Base-by-base conservation (phyloP, 23 tunicate species). In the Halocynthia aurantium region DNA sequence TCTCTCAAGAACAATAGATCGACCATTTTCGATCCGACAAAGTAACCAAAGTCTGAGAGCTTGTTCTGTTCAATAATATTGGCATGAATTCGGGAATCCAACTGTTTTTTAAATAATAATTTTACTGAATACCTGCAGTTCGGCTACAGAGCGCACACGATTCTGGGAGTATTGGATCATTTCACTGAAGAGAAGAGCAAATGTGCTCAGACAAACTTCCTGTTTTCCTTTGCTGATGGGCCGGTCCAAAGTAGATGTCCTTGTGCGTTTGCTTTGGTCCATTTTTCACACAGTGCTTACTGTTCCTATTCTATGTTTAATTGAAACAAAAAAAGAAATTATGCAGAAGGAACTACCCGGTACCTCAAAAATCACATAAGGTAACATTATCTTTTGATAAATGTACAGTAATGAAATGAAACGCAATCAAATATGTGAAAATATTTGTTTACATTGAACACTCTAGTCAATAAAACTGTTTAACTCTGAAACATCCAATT, bases 151-250 rank as follows among this genome's bases (percentile, higher is more conserved):
- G 10, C 73, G 76, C 8, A 90, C 90, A 67, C 91, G 70, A 72
- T 94, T 85, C 57, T 94, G 98, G 17, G 95, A 94, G 77, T 94
- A 94, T 77, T 90, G 95, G 19, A 94, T 81, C 90, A 94, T 94
- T 81, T 94, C 98, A 76, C 90, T 84, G 71, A 94, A 94, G 11
- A 94, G 81, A 6, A 94, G 58, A 18, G 98, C 85, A 90, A 88
- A 94, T 0, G 81, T 84, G 72, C 87, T 84, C 10, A 94, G 61
- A 7, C 97, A 82, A 1, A 94, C 86, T 77, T 94, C 98, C 67
- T 94, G 98, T 67, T 84, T 84, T 70, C 98, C 98, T 58, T 77
- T 81, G 55, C 91, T 85, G 40, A 84, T 55, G 0, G 89, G 86
- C 64, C 68, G 67, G 58, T 90, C 96, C 20, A 90, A 64, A 44